Conservation (phyloP, 2,888 invertebrate species). For the Amorpha juglandis region DNA sequence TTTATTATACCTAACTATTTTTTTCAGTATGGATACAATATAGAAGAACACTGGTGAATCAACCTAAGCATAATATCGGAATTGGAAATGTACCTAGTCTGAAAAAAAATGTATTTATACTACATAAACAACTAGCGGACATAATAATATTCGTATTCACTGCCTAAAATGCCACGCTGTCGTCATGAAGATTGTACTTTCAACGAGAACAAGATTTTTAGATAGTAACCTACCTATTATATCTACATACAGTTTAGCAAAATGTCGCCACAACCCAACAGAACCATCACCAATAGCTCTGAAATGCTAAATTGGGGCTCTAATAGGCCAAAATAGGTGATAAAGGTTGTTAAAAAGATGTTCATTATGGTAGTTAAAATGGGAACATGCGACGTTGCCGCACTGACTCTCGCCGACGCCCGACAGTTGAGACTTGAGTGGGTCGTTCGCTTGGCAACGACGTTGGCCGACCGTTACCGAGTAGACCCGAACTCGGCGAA, state of each 20-base stretch:
- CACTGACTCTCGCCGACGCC: slow-evolving; percentile 36
- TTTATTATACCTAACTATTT: neutral
- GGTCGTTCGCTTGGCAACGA: slow-evolving; percentile 58
- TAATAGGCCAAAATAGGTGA: slow-evolving; percentile 2
- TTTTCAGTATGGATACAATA: neutral
- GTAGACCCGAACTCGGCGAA: slow-evolving; percentile 30
- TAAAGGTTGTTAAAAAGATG: slow-evolving; percentile 27
- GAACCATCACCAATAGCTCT: neutral
- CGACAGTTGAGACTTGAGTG: slow-evolving; percentile 42
- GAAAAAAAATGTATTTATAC: too few relatives aligned
- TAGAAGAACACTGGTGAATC: neutral
- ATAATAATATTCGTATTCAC: neutral
- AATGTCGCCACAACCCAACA: neutral
- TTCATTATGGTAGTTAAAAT: slow-evolving; percentile 35
- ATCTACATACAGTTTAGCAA: neutral
- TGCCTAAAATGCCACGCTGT: slow-evolving; percentile 7
- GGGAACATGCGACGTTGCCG: slow-evolving; percentile 73
- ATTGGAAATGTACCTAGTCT: too few relatives aligned
- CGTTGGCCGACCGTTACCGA: slow-evolving; percentile 43
- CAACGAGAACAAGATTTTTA: too few relatives aligned
- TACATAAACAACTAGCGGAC: neutral
- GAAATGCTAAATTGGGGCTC: neutral
- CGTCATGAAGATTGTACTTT: neutral
- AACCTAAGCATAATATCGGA: neutral
- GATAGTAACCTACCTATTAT: neutral